phyloP scores from a whole-genome alignment of 2,113 vertebrate genomes.

The Hippocampus zosterae region DNA sequence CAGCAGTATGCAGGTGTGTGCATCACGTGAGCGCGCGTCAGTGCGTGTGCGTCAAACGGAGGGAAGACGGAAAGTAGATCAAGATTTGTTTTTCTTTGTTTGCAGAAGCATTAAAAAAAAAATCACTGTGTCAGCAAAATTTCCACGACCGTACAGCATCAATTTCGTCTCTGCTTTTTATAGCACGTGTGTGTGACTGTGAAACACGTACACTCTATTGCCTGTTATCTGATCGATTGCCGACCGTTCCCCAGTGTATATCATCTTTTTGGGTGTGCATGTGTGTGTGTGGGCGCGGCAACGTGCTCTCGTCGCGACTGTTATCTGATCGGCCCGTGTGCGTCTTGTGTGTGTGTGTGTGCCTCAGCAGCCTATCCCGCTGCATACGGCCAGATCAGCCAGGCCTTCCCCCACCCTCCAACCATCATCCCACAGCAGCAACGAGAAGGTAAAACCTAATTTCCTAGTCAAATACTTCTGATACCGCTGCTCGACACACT shows the following conservation, averaged over 20 bases:
- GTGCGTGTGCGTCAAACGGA: not conserved
- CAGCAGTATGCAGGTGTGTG: conserved; percentile 97
- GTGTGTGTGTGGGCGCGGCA: conserved; percentile 57
- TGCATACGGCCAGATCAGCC: conserved; percentile 98
- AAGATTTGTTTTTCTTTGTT: conserved; percentile 32
- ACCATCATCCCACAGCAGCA: conserved; percentile 98
- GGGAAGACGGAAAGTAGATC: not conserved
- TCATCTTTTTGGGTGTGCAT: conserved; percentile 53
- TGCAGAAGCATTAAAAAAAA: conserved; percentile 38
- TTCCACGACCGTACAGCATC: conserved; percentile 36
- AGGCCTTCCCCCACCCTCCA: conserved; percentile 97
- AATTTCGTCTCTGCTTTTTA: conserved; percentile 38
- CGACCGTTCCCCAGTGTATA: conserved; percentile 55
- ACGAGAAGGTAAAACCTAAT: conserved; percentile 87
- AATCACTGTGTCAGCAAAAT: conserved; percentile 46
- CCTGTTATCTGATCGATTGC: conserved; percentile 61
- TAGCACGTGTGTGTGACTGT: conserved; percentile 22
- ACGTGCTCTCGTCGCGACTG: conserved; percentile 35
- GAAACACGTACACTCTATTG: conserved; percentile 52
- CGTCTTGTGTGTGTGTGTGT: conserved; percentile 73
- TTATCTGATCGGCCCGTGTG: conserved; percentile 71
- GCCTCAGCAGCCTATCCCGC: conserved; percentile 96
- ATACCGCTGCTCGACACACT: not conserved
- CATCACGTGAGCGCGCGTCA: conserved; percentile 20
- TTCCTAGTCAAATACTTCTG: conserved; percentile 6